phyloP scores from a whole-genome alignment of 2,888 invertebrate genomes.

The Cheiracanthium punctorium region DNA sequence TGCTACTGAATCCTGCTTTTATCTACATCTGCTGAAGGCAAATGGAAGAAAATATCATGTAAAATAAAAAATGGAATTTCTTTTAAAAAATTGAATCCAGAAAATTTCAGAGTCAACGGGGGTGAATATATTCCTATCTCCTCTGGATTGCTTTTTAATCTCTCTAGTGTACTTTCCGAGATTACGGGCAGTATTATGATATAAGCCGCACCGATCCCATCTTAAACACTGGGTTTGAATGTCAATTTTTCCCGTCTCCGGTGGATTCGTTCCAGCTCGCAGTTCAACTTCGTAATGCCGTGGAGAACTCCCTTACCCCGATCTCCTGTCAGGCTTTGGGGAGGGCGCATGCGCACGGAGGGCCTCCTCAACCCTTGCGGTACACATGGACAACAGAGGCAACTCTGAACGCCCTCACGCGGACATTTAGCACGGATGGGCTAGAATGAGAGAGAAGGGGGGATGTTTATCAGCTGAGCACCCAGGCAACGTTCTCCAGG shows the following conservation, averaged over 20 bases:
- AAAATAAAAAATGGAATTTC: too few relatives aligned
- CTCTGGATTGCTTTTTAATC: too few relatives aligned
- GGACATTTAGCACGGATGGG: background rate
- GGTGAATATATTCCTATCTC: background rate
- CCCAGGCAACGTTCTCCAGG: background rate
- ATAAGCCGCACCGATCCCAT: background rate
- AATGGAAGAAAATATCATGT: too few relatives aligned
- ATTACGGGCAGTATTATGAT: too few relatives aligned
- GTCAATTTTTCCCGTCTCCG: background rate
- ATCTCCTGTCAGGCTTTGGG: background rate
- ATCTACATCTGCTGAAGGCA: too few relatives aligned
- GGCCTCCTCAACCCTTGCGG: slow-evolving; percentile 7
- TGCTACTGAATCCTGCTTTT: too few relatives aligned
- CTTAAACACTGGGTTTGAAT: background rate
- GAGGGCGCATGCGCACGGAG: slow-evolving; percentile 26
- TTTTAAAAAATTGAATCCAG: too few relatives aligned
- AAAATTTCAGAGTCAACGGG: too few relatives aligned
- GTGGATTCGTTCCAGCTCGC: background rate
- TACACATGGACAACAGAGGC: background rate
- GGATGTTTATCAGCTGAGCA: background rate
- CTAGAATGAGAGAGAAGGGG: background rate
- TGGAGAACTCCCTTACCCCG: slow-evolving; percentile 39
- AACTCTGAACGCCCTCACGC: slow-evolving; percentile 36
- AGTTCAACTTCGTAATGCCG: slow-evolving; percentile 60
- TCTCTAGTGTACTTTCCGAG: too few relatives aligned